phyloP scores from a whole-genome alignment of 2,888 invertebrate species.

The Eudemis profundana region DNA sequence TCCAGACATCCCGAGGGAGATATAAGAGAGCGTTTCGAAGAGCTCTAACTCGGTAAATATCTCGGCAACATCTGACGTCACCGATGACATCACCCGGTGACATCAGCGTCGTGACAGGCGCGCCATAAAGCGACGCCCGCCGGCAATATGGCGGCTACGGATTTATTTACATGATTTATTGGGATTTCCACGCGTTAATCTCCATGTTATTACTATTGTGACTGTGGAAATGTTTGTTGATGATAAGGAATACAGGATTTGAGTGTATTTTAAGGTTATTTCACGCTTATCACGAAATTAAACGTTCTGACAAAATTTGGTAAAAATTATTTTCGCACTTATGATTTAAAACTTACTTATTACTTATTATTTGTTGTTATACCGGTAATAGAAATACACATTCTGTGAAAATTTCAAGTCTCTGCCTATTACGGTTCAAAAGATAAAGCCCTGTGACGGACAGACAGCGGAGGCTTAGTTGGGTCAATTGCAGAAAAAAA shows the following conservation, averaged over 20 bases:
- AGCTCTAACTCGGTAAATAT: not conserved
- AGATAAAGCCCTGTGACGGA: too few species aligned
- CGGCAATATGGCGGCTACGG: constrained; percentile 23
- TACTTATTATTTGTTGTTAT: too few species aligned
- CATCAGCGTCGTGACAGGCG: constrained; percentile 11
- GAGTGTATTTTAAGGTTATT: not conserved
- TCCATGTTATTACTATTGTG: constrained; percentile 15
- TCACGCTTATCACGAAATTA: too few species aligned
- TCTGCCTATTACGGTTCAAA: too few species aligned
- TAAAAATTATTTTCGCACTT: too few species aligned
- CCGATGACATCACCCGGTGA: constrained; percentile 20
- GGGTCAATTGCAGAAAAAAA: too few species aligned
- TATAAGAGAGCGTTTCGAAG: not conserved
- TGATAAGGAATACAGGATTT: not conserved
- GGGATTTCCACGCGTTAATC: constrained; percentile 14
- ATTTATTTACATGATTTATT: constrained; percentile 23
- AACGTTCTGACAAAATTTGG: not conserved
- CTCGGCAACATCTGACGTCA: constrained; percentile 3
- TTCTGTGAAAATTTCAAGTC: too few species aligned
- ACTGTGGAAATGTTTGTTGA: constrained; percentile 6
- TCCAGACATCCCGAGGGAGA: too few species aligned
- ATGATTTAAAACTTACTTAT: too few species aligned
- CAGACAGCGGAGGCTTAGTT: too few species aligned
- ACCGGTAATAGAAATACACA: too few species aligned
- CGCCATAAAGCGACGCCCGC: constrained; percentile 7